A percentile compares a stretch with the other conserved stretches of the same genome.
phyloP scores from a whole-genome alignment of 2,888 invertebrate species.

The Branchinecta sandiegonensis region DNA sequence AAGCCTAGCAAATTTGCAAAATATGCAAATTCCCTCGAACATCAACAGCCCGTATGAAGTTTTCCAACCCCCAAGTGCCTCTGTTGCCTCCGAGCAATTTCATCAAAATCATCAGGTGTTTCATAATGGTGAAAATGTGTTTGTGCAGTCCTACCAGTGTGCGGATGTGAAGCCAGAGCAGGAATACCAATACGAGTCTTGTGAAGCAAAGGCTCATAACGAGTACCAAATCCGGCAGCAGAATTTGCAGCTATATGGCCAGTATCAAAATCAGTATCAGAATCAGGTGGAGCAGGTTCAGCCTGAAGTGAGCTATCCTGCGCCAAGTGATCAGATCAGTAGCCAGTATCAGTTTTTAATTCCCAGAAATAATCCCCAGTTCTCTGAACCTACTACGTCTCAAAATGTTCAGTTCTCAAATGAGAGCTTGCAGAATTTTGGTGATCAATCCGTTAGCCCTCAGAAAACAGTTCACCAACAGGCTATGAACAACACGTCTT shows the following conservation, averaged over 20 bases:
- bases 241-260: neutral
- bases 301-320: neutral
- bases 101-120: conserved; percentile 5
- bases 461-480: too few relatives aligned
- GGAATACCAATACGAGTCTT: neutral
- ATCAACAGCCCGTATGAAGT: conserved; percentile 2
- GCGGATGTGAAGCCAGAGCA: neutral
- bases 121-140: neutral
- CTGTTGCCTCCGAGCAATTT: neutral
- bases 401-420: neutral
- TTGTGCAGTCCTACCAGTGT: conserved; percentile 8
- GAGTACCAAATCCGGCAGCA: neutral
- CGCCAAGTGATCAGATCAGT: neutral
- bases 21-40: conserved; percentile 1
- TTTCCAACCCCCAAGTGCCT: neutral
- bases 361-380: neutral
- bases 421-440: neutral
- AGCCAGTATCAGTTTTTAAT: conserved; percentile 6
- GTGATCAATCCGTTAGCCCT: too few relatives aligned
- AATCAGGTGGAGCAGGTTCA: neutral
- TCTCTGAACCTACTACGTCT: neutral
- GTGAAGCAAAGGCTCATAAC: neutral
- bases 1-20: neutral
- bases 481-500: neutral
- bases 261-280: neutral